Percentiles rank a stretch among this genome's conserved stretches.
Conservation (phyloP, 2,113 vertebrate genomes). For the Numida meleagris region DNA sequence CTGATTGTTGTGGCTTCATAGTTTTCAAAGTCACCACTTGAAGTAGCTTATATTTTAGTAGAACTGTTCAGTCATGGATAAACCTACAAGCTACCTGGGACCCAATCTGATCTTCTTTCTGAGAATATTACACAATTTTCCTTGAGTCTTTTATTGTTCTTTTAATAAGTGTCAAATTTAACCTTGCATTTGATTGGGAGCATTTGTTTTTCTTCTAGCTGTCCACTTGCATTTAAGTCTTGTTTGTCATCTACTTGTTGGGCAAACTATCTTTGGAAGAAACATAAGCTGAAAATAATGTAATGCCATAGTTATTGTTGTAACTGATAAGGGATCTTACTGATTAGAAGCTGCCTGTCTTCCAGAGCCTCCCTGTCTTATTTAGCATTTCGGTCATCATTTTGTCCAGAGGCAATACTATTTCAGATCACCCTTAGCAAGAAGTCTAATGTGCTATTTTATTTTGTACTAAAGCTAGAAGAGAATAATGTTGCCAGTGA, state of each 20-base stretch:
- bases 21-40: background rate
- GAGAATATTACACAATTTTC: background rate
- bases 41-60: background rate
- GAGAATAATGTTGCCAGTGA: constrained; percentile 62
- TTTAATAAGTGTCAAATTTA: constrained; percentile 19
- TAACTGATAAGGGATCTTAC: background rate
- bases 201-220: background rate
- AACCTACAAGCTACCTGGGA: background rate
- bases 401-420: background rate
- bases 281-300: background rate
- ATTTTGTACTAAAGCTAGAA: constrained; percentile 38
- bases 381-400: background rate
- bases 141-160: background rate
- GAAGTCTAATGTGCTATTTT: constrained; percentile 23
- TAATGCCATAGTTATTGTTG: background rate
- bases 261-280: background rate
- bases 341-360: background rate
- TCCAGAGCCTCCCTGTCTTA: background rate
- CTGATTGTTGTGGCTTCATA: background rate
- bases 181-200: background rate
- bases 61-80: background rate
- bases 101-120: background rate
- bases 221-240: background rate
- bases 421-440: constrained; percentile 4
- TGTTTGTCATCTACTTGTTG: background rate